These are phyloP conservation scores for Byasa hedistus DNA, from an alignment of 2,888 invertebrate species.

Conservation along the genomic window DNA sequence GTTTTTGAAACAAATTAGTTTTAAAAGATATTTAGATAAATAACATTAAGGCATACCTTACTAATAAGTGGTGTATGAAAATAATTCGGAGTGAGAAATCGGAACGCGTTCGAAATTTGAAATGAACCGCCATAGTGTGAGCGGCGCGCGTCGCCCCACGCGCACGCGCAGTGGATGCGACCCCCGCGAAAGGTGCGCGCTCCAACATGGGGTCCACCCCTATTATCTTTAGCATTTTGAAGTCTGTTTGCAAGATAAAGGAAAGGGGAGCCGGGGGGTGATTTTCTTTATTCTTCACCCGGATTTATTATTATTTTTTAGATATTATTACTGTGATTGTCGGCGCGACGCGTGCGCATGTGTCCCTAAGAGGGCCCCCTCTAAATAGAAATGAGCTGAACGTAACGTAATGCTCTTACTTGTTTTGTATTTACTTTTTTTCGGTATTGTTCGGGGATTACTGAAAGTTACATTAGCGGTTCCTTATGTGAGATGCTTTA, in stretches of 20 bases:
- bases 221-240: constrained; percentile 79
- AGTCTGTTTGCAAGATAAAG: constrained; percentile 80
- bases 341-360: constrained; percentile 74
- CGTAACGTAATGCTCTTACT: constrained; percentile 70
- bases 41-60: no score
- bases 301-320: constrained; percentile 81
- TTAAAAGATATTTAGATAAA: no score
- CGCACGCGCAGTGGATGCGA: constrained; percentile 41
- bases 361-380: constrained; percentile 65
- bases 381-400: constrained; percentile 46
- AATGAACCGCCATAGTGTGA: constrained; percentile 67
- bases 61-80: no score
- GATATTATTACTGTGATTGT: constrained; percentile 79
- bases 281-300: constrained; percentile 80
- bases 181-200: constrained; percentile 76
- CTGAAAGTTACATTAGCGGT: constrained; percentile 67
- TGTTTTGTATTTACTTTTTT: constrained; percentile 55
- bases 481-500: constrained; percentile 44
- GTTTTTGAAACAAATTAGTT: no score
- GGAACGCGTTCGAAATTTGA: constrained; percentile 60
- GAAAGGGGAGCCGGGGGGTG: constrained; percentile 75
- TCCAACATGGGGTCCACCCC: constrained; percentile 66
- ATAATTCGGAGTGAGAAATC: no score
- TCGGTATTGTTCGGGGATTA: constrained; percentile 71
- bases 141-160: constrained; percentile 54